Percentiles rank a stretch among this genome's conserved stretches.
Evolutionary conservation across 2,113 vertebrate species (phyloP).

Genomic region (Erinaceus europaeus): DNA sequence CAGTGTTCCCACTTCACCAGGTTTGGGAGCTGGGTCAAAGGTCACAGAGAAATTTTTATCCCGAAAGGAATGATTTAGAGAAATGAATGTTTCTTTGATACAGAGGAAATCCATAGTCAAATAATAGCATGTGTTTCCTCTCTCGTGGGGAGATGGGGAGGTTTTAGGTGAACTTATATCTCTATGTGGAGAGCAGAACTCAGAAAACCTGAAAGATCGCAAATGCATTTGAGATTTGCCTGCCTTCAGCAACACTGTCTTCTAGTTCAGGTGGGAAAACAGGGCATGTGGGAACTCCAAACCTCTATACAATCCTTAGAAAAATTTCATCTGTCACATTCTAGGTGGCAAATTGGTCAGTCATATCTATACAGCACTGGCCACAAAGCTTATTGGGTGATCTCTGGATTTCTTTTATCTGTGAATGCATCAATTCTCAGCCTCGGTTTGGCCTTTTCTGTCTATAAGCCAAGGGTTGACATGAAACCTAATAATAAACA

Average conservation of each 20-base stretch:
- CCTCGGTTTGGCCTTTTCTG: conserved; percentile 21
- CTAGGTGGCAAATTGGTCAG: background rate
- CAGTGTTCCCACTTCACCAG: background rate
- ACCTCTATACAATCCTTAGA: background rate
- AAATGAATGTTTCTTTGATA: background rate
- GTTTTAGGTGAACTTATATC: background rate
- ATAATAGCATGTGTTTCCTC: background rate
- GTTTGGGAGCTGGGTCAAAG: conserved; percentile 1
- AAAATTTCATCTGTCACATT: background rate
- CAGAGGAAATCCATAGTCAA: background rate
- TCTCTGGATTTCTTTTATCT: conserved; percentile 24
- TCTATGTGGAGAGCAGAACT: background rate
- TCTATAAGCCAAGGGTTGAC: conserved; percentile 41
- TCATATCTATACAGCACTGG: background rate
- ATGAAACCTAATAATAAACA: conserved; percentile 42
- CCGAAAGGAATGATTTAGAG: conserved; percentile 32
- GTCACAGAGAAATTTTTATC: conserved; percentile 46
- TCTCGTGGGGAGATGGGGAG: background rate
- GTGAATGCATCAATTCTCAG: background rate
- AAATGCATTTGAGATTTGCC: background rate
- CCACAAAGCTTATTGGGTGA: background rate
- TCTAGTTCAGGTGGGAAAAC: background rate
- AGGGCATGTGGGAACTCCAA: background rate
- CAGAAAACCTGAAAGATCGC: background rate
- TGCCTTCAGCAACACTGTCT: background rate